These are phyloP conservation scores for Pissodes strobi DNA, from an alignment of 1,140 invertebrate species.

Conservation along the genomic window DNA sequence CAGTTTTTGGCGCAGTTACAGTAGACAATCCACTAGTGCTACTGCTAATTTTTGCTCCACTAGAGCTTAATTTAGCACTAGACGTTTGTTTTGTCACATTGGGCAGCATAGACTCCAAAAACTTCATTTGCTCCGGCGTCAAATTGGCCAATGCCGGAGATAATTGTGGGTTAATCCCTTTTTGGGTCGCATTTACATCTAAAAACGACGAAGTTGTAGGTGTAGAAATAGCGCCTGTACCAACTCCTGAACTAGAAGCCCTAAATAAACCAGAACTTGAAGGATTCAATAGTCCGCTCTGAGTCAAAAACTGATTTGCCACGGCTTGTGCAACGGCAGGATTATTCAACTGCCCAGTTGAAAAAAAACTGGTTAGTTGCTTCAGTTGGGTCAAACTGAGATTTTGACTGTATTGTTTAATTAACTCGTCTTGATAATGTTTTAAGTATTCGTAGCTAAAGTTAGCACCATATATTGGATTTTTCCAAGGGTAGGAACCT, in stretches of 20 bases:
- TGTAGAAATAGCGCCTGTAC: background rate
- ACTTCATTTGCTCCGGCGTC: slow-evolving; percentile 32
- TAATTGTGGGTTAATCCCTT: slow-evolving; percentile 11
- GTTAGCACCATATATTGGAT: slow-evolving; percentile 26
- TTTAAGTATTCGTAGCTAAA: slow-evolving; percentile 47
- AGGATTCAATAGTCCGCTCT: slow-evolving; percentile 26
- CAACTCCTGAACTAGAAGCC: background rate
- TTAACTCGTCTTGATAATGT: slow-evolving; percentile 52
- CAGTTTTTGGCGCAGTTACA: too few species aligned
- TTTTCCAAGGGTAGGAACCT: slow-evolving; percentile 43
- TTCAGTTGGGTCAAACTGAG: slow-evolving; percentile 40
- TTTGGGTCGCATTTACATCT: background rate
- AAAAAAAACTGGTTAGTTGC: slow-evolving; percentile 42
- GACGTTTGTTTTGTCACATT: background rate
- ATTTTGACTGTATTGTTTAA: slow-evolving; percentile 52
- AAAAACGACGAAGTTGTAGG: slow-evolving; percentile 4
- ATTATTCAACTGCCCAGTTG: slow-evolving; percentile 38
- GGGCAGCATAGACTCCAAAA: slow-evolving; percentile 32
- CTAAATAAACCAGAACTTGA: slow-evolving; percentile 3
- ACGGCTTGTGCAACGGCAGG: slow-evolving; percentile 32
- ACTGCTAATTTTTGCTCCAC: background rate
- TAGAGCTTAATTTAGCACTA: background rate
- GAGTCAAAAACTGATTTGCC: slow-evolving; percentile 33
- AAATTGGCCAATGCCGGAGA: slow-evolving; percentile 3
- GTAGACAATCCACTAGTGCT: too few species aligned